Evolutionary conservation across 2,797 vertebrate species (phyloP).

Genomic region (Tiaroga cobitis): DNA sequence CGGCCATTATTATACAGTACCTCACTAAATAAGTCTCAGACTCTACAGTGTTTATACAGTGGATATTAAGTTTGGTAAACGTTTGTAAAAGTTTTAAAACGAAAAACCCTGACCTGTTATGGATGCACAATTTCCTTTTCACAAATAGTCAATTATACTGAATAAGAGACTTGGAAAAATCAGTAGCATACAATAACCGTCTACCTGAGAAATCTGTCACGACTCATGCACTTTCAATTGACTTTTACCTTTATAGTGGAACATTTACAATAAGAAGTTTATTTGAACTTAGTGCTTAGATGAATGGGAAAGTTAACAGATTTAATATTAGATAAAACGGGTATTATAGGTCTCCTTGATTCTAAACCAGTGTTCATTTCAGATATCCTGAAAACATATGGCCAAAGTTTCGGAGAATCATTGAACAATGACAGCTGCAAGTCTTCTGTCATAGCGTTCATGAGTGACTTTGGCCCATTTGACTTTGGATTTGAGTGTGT

Average conservation of each 20-base stretch:
- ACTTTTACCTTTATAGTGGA: background rate
- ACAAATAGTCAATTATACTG: background rate
- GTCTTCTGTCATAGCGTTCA: background rate
- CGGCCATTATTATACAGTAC: background rate
- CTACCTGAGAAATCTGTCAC: background rate
- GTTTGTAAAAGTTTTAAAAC: background rate
- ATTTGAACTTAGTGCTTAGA: background rate
- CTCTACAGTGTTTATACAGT: background rate
- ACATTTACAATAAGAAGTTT: background rate
- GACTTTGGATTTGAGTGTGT: background rate
- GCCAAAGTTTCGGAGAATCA: background rate
- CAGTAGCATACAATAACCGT: background rate
- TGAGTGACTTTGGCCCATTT: background rate
- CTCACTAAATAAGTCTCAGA: background rate
- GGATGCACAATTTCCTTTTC: background rate
- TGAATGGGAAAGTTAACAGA: no score
- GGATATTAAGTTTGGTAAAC: background rate
- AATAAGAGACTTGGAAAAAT: background rate
- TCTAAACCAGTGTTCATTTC: background rate
- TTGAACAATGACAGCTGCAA: background rate
- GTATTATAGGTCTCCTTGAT: background rate
- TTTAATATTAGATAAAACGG: no score
- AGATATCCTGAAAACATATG: background rate
- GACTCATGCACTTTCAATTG: background rate
- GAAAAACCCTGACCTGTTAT: background rate